Evolutionary conservation across 2,113 vertebrate genomes (phyloP).

Genomic region (Pedetes capensis): DNA sequence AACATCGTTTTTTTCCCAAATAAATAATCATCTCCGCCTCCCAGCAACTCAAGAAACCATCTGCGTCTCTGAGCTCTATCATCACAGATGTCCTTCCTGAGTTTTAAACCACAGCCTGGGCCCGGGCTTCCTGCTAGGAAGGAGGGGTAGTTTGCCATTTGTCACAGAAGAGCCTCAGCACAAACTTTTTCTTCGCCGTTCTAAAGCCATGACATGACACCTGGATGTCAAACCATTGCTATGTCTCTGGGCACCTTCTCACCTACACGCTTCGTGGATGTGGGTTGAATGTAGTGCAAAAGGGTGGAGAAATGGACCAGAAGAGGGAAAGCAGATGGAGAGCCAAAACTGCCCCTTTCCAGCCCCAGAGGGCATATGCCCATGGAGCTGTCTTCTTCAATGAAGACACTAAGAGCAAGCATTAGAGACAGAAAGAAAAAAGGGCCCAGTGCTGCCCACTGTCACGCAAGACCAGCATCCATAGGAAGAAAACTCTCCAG

Average conservation of each 20-base stretch:
- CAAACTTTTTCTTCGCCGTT: background rate
- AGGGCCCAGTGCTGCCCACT: background rate
- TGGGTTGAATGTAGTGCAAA: background rate
- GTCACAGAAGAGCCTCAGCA: background rate
- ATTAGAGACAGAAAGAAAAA: background rate
- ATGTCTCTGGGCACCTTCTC: background rate
- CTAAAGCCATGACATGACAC: background rate
- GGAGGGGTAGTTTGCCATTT: conserved; percentile 1
- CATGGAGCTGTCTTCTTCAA: background rate
- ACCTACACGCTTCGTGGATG: no score
- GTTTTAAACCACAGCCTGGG: conserved; percentile 47
- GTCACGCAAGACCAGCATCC: background rate
- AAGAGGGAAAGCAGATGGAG: background rate
- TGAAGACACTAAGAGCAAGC: background rate
- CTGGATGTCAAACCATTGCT: background rate
- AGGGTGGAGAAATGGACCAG: background rate
- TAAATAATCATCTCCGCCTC: conserved; percentile 32
- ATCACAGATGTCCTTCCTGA: conserved; percentile 69
- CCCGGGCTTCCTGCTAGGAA: conserved; percentile 66
- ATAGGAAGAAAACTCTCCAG: background rate
- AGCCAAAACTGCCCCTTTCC: background rate
- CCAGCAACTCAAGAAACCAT: conserved; percentile 36
- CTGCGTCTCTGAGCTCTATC: conserved; percentile 45
- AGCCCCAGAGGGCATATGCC: background rate
- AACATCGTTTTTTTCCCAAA: no score